Evolutionary conservation across 2,797 vertebrate genomes (phyloP), one percentile per base, ranked within the genome.

Genomic region (Rhinogobio ventralis): DNA sequence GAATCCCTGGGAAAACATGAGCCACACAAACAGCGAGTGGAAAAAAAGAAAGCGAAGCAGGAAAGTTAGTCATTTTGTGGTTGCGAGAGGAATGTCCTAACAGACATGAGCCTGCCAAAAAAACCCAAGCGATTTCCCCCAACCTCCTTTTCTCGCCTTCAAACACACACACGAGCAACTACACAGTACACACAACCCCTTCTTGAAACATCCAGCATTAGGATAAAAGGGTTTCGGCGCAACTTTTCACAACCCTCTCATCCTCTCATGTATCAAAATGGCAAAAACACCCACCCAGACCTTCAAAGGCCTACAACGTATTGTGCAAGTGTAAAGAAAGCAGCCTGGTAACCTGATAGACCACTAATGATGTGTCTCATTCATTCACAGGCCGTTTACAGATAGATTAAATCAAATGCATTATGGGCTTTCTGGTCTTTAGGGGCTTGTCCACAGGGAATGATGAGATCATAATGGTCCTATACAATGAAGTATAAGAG

Each of bases 291-390:
- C 46, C 71, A 25, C 7, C 42, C 42, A 33, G 60, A 20, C 45
- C 87, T 78, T 85, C 82, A 88, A 81, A 86, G 55, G 76, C 25
- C 42, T 75, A 25, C 53, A 72, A 87, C 33, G 64, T 62, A 74
- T 79, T 86, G 67, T 77, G 53, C 73, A 79, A 81, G 77, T 82
- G 73, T 88, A 86, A 89, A 82, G 85, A 81, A 87, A 86, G 36
- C 57, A 39, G 69, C 53, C 80, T 15, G 28, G 89, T 86, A 87
- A 82, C 79, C 84, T 79, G 86, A 90, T 46, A 89, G 85, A 86
- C 66, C 87, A 88, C 79, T 79, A 88, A 92, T 88, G 87, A 92
- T 83, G 88, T 57, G 87, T 88, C 86, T 69, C 69, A 83, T 88
- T 91, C 87, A 90, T 83, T 88, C 82, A 78, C 82, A 77, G 51